Conservation (phyloP, 1,140 invertebrate species). For the Aphaenogaster ashmeadi region DNA sequence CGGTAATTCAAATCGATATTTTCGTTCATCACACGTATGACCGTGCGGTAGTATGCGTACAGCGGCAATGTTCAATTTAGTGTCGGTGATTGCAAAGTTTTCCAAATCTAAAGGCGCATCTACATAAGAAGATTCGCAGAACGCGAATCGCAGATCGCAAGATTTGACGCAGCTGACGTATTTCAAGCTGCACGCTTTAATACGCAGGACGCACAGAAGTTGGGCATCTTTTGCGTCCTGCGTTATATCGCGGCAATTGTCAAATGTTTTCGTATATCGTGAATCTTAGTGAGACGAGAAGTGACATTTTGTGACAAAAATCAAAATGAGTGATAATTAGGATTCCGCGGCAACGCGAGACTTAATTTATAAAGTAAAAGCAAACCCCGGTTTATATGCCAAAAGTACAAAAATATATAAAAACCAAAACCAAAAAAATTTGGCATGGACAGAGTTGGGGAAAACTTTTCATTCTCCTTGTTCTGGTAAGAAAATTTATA, state of each 20-base stretch:
- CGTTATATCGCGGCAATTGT: background rate
- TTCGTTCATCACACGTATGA: no score
- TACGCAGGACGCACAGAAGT: conserved; percentile 9
- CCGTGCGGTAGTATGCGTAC: no score
- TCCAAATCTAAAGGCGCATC: background rate
- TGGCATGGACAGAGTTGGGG: background rate
- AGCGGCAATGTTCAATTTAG: no score
- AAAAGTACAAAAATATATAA: conserved; percentile 2
- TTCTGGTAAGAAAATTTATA: background rate
- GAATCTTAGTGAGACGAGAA: background rate
- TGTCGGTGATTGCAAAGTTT: no score
- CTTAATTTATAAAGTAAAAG: background rate
- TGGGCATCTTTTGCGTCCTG: background rate
- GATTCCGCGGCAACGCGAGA: background rate
- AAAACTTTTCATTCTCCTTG: conserved; percentile 7
- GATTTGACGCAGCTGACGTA: no score
- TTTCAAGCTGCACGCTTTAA: background rate
- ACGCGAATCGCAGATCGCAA: background rate
- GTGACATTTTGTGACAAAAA: background rate
- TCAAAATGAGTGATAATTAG: conserved; percentile 2
- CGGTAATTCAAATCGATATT: no score
- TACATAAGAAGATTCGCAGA: no score
- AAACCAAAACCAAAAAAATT: background rate
- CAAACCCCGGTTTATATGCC: background rate
- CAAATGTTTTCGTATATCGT: background rate